A percentile compares a stretch with the other conserved stretches of the same genome.
phyloP scores from a whole-genome alignment of 2,113 vertebrate genomes.

The Neolamprologus caudopunctatus region DNA sequence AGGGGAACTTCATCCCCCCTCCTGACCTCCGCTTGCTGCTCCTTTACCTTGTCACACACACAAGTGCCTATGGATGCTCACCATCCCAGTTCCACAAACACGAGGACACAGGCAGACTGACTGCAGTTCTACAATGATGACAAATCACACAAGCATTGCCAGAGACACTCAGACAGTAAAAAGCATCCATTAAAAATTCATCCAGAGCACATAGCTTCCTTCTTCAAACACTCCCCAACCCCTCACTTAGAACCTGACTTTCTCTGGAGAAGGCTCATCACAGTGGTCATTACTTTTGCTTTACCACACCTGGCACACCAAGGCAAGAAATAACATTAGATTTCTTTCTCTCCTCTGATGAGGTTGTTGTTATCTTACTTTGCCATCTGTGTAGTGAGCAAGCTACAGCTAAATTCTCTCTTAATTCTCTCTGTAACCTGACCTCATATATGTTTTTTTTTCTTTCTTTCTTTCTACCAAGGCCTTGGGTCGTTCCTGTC shows the following conservation, averaged over 20 bases:
- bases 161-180: conserved; percentile 69
- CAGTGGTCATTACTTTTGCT: conserved; percentile 33
- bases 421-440: conserved; percentile 1
- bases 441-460: not conserved
- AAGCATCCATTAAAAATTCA: conserved; percentile 73
- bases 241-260: conserved; percentile 47
- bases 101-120: conserved; percentile 1
- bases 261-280: conserved; percentile 40
- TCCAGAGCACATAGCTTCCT: conserved; percentile 40
- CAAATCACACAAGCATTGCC: conserved; percentile 62
- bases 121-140: conserved; percentile 58
- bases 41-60: not conserved
- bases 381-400: conserved; percentile 17
- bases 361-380: conserved; percentile 14
- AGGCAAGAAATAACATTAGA: not conserved
- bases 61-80: conserved; percentile 25
- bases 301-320: conserved; percentile 26
- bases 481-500: not conserved
- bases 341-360: conserved; percentile 7
- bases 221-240: conserved; percentile 57
- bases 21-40: not conserved
- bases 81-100: not conserved
- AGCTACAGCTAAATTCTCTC: not conserved
- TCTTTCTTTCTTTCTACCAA: not conserved
- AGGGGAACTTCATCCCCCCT: not conserved